These are phyloP conservation scores for Loriculus beryllinus DNA, from an alignment of 2,797 vertebrate genomes.

Conservation along the genomic window DNA sequence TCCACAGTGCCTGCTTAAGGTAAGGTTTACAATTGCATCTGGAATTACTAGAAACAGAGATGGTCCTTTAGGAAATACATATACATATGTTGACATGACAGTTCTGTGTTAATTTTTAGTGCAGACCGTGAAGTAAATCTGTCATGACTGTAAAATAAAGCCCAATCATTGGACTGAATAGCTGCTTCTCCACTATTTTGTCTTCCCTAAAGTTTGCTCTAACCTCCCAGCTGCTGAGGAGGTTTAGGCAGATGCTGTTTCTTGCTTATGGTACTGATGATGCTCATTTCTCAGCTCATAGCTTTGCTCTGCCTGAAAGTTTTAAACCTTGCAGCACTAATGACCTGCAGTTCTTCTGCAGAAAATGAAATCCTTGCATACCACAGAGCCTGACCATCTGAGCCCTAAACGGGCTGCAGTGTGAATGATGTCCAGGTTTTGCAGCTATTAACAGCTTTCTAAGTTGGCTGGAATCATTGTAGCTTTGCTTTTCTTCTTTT, in stretches of 20 bases:
- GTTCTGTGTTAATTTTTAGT: background rate
- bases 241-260: background rate
- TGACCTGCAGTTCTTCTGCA: background rate
- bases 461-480: background rate
- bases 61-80: background rate
- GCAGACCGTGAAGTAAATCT: background rate
- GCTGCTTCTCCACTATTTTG: background rate
- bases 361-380: background rate
- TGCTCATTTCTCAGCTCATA: background rate
- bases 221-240: background rate
- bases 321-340: background rate
- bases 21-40: background rate
- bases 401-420: background rate
- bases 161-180: background rate
- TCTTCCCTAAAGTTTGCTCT: background rate
- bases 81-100: background rate
- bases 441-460: conserved; percentile 8
- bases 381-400: background rate
- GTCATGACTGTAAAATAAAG: background rate
- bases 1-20: background rate
- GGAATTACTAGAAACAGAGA: background rate
- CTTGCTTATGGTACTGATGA: background rate
- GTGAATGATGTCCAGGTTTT: background rate
- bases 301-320: background rate
- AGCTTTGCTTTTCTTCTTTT: background rate